Evolutionary conservation across 1,140 invertebrate species (phyloP).

Genomic region (Zaprionus davidi): DNA sequence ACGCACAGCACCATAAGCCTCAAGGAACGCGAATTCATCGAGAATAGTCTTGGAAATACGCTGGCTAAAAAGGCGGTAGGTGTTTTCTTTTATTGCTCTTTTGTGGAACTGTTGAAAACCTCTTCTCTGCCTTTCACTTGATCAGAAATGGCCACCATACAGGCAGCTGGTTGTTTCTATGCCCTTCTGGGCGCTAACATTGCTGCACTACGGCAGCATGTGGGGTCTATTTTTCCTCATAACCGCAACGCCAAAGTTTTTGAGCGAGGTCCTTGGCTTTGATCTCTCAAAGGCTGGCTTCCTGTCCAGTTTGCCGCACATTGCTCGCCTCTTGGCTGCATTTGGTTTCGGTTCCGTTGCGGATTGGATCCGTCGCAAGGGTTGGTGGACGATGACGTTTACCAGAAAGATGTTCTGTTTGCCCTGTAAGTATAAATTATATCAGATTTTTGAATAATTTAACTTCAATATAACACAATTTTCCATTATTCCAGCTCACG

Average conservation of each 20-base stretch:
- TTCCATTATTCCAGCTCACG: conserved; percentile 86
- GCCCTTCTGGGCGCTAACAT: conserved; percentile 88
- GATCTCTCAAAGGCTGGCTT: conserved; percentile 90
- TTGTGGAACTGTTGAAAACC: no score
- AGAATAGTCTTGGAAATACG: conserved; percentile 85
- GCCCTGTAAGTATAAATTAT: conserved; percentile 86
- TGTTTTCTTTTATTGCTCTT: not conserved
- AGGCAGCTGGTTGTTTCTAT: conserved; percentile 87
- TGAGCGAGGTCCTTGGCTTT: conserved; percentile 92
- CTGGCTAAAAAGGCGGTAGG: conserved; percentile 72
- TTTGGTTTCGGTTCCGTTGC: conserved; percentile 88
- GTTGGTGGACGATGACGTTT: conserved; percentile 86
- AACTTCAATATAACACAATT: no score
- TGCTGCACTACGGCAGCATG: conserved; percentile 90
- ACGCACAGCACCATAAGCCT: conserved; percentile 90
- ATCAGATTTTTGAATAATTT: no score
- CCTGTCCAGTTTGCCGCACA: conserved; percentile 89
- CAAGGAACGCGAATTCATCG: conserved; percentile 91
- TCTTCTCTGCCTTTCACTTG: not conserved
- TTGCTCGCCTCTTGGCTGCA: conserved; percentile 87
- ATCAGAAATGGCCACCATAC: conserved; percentile 86
- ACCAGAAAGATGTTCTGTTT: conserved; percentile 90
- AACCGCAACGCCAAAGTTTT: conserved; percentile 94
- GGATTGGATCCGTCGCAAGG: conserved; percentile 87
- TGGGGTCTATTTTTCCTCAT: conserved; percentile 93